phyloP scores from a whole-genome alignment of 92 coral and sea anemone genomes.

The Porites divaricata region DNA sequence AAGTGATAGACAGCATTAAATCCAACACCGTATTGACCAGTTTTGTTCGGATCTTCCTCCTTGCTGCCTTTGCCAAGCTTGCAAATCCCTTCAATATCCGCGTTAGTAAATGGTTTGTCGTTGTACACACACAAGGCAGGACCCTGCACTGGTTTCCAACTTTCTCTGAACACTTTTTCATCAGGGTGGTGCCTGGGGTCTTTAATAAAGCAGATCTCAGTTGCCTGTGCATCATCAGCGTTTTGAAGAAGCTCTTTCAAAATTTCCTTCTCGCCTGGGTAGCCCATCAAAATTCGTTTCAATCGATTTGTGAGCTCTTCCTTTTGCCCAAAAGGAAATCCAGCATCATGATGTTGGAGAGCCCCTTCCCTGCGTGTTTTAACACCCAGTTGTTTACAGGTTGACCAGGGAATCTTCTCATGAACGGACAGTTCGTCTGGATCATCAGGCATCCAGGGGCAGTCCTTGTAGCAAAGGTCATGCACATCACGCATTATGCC shows the following conservation, averaged over 20 bases:
- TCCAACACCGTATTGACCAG: slow-evolving; percentile 92
- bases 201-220: slow-evolving; percentile 77
- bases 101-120: slow-evolving; percentile 70
- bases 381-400: slow-evolving; percentile 45
- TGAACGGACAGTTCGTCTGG: slow-evolving; percentile 52
- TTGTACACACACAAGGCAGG: slow-evolving; percentile 90
- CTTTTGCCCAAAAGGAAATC: slow-evolving; percentile 46
- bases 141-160: slow-evolving; percentile 82
- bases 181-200: slow-evolving; percentile 77
- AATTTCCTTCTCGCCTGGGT: slow-evolving; percentile 75
- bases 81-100: slow-evolving; percentile 74
- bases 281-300: slow-evolving; percentile 69
- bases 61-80: slow-evolving; percentile 88
- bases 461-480: slow-evolving; percentile 68
- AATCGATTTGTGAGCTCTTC: slow-evolving; percentile 84
- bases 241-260: slow-evolving; percentile 90
- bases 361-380: slow-evolving; percentile 70
- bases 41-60: slow-evolving; percentile 81
- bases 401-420: slow-evolving; percentile 36
- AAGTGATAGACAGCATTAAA: slow-evolving; percentile 88
- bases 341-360: slow-evolving; percentile 40
- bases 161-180: slow-evolving; percentile 74
- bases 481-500: slow-evolving; percentile 43
- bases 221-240: slow-evolving; percentile 89
- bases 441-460: slow-evolving; percentile 80